A percentile compares a stretch with the other conserved stretches of the same genome.
phyloP scores from a whole-genome alignment of 2,113 vertebrate species.

The Notechis scutatus region DNA sequence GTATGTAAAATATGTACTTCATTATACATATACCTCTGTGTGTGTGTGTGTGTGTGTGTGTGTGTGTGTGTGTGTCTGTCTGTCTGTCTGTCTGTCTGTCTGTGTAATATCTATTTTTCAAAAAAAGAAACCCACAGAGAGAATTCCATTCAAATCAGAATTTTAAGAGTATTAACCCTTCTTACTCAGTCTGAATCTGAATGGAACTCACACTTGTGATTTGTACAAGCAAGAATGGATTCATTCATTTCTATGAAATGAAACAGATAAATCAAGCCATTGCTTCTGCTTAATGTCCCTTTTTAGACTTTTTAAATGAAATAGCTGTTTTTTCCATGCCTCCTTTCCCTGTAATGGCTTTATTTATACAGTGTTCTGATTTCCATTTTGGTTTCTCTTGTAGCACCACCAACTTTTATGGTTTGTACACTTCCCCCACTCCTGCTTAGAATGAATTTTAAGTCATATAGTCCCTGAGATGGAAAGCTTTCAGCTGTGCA shows the following conservation, averaged over 20 bases:
- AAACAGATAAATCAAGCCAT: background rate
- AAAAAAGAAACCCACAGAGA: background rate
- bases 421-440: background rate
- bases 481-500: constrained; percentile 19
- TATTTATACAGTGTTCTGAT: background rate
- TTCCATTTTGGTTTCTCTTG: background rate
- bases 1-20: too few relatives aligned
- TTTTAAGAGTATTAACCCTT: background rate
- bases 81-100: too few relatives aligned
- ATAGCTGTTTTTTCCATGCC: background rate
- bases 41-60: too few relatives aligned
- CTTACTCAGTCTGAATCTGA: background rate
- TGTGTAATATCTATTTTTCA: background rate
- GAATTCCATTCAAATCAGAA: background rate
- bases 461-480: background rate
- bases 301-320: background rate
- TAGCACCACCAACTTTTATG: background rate
- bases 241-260: background rate
- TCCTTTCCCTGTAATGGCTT: background rate
- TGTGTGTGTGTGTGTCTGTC: too few relatives aligned
- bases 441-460: background rate
- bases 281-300: background rate
- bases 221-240: background rate
- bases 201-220: background rate
- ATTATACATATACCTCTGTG: too few relatives aligned